Conservation (phyloP, 2,113 vertebrate species). For the Illadopsis cleaveri region DNA sequence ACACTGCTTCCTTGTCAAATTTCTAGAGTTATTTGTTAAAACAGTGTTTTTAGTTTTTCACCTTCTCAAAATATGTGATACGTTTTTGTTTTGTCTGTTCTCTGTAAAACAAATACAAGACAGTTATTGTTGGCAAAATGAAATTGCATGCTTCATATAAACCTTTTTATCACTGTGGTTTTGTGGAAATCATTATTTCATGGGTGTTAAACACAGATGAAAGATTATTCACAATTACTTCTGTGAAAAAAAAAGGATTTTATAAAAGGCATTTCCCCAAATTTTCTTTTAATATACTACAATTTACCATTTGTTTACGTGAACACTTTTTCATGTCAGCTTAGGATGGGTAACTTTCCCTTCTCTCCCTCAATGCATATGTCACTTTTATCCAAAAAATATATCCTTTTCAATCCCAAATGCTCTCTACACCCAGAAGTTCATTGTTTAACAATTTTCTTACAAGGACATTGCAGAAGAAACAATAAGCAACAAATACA, state of each 20-base stretch:
- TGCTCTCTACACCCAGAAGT: background rate
- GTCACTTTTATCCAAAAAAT: background rate
- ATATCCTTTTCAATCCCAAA: background rate
- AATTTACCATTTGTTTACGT: slow-evolving; percentile 35
- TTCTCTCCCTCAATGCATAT: background rate
- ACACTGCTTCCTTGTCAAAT: background rate
- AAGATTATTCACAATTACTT: slow-evolving; percentile 52
- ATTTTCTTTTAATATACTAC: slow-evolving; percentile 35
- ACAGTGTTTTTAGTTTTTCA: background rate
- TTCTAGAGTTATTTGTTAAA: slow-evolving; percentile 34
- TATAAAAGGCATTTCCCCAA: slow-evolving; percentile 3
- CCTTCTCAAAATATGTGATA: slow-evolving; percentile 28
- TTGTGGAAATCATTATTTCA: slow-evolving; percentile 70
- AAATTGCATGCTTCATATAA: slow-evolving; percentile 65
- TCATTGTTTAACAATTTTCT: slow-evolving; percentile 22
- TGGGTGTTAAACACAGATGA: slow-evolving; percentile 68
- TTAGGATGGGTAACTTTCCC: background rate
- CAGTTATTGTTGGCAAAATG: slow-evolving; percentile 62
- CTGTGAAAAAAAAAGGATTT: slow-evolving; percentile 38
- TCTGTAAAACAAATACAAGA: slow-evolving; percentile 42
- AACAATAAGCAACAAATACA: background rate
- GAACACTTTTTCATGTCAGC: background rate
- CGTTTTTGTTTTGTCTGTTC: slow-evolving; percentile 29
- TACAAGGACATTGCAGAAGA: background rate
- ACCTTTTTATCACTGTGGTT: slow-evolving; percentile 66